Conservation (phyloP, 2,113 vertebrate genomes). For the Psilopogon haemacephalus region DNA sequence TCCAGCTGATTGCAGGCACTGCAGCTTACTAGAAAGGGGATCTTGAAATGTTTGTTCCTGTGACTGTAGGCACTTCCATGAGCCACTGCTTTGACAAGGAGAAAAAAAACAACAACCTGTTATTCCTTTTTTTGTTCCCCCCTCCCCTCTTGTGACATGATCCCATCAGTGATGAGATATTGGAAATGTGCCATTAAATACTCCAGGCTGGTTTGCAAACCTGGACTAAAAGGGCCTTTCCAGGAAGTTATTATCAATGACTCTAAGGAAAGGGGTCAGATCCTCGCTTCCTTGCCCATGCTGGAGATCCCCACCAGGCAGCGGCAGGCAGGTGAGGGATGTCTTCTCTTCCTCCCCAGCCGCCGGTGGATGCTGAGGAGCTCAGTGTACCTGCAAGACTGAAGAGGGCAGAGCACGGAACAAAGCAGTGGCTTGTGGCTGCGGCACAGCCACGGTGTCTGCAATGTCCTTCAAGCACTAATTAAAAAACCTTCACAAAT, state of each 20-base stretch:
- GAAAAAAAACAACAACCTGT: background rate
- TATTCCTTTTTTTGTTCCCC: background rate
- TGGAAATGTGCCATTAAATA: conserved; percentile 62
- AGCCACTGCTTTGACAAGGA: conserved; percentile 17
- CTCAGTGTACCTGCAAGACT: background rate
- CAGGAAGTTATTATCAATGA: conserved; percentile 75
- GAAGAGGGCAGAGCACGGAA: background rate
- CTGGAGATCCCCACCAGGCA: background rate
- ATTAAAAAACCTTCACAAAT: conserved; percentile 50
- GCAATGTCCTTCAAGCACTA: conserved; percentile 52
- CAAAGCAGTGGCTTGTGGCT: background rate
- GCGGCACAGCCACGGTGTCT: background rate
- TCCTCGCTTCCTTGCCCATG: background rate
- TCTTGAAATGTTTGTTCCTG: conserved; percentile 3
- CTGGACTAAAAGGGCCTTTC: conserved; percentile 64
- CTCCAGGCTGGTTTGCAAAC: conserved; percentile 36
- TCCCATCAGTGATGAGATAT: conserved; percentile 17
- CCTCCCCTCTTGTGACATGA: conserved; percentile 11
- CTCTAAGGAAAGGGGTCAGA: conserved; percentile 72
- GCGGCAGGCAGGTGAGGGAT: conserved; percentile 22
- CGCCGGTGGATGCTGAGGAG: fast-evolving
- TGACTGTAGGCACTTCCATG: background rate
- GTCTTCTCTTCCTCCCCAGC: fast-evolving
- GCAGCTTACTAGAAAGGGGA: background rate
- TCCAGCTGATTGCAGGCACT: conserved; percentile 4